Conservation (phyloP, 2,113 vertebrate genomes). For the Fulica atra region DNA sequence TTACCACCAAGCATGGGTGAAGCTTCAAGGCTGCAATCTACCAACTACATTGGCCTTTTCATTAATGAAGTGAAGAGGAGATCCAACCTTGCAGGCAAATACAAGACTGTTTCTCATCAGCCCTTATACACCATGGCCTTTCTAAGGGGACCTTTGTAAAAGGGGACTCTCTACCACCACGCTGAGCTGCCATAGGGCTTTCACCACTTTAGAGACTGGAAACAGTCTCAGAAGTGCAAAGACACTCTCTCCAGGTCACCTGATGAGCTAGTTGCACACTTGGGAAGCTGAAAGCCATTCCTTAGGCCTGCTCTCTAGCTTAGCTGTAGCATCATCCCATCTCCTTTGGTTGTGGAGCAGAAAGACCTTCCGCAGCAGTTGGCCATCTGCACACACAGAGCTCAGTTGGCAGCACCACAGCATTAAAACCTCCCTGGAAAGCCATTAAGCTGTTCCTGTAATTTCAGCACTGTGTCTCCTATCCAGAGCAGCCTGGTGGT, state of each 20-base stretch:
- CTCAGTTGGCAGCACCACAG: not conserved
- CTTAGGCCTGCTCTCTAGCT: not conserved
- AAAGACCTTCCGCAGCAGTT: accelerated
- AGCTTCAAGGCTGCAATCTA: not conserved
- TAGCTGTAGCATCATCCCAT: accelerated
- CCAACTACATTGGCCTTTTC: not conserved
- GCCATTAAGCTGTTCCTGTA: accelerated
- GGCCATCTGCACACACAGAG: accelerated
- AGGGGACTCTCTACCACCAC: no score
- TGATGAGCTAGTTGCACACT: no score
- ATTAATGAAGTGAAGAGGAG: not conserved
- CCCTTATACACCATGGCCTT: no score
- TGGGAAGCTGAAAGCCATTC: not conserved
- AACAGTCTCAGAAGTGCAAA: accelerated
- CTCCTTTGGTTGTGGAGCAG: not conserved
- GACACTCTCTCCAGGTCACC: not conserved
- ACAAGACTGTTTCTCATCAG: not conserved
- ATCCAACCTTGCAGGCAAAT: not conserved
- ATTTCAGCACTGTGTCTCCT: not conserved
- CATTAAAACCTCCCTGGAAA: not conserved
- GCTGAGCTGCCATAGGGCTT: accelerated
- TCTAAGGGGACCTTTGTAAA: not conserved
- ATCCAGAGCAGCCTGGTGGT: not conserved
- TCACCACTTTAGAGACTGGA: not conserved
- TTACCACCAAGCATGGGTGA: not conserved